phyloP scores from a whole-genome alignment of 2,797 vertebrate genomes.

The Ceryle rudis region DNA sequence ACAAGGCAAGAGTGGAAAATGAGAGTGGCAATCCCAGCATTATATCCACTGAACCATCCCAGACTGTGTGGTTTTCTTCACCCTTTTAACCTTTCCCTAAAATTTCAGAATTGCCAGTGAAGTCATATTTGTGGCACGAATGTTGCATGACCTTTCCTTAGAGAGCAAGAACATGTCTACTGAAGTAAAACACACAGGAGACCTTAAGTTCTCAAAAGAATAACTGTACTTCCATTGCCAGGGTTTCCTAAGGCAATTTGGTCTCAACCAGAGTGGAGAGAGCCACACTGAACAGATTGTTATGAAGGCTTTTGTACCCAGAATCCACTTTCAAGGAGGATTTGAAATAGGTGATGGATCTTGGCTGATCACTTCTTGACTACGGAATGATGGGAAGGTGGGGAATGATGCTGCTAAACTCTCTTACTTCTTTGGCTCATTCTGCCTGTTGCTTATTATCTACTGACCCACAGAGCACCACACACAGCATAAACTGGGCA shows the following conservation, averaged over 20 bases:
- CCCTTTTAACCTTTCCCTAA: background rate
- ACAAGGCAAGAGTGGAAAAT: background rate
- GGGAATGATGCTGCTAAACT: background rate
- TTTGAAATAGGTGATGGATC: background rate
- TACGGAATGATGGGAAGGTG: background rate
- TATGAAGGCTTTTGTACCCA: accelerated
- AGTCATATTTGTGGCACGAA: accelerated
- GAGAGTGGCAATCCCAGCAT: background rate
- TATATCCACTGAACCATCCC: background rate
- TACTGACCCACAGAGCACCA: background rate
- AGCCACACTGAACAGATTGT: background rate
- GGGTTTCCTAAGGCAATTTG: background rate
- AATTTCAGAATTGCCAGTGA: background rate
- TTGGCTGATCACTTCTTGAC: background rate
- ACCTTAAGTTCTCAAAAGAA: background rate
- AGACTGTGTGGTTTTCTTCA: background rate
- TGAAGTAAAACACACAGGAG: background rate
- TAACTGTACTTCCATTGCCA: background rate
- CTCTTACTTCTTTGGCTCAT: background rate
- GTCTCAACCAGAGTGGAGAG: background rate
- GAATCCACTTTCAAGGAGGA: background rate
- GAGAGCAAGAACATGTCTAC: background rate
- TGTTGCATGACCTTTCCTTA: background rate
- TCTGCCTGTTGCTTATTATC: background rate
- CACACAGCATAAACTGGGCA: background rate